These are phyloP conservation scores for Alviniconcha marisindica DNA, from an alignment of 1,140 invertebrate species.

Conservation along the genomic window DNA sequence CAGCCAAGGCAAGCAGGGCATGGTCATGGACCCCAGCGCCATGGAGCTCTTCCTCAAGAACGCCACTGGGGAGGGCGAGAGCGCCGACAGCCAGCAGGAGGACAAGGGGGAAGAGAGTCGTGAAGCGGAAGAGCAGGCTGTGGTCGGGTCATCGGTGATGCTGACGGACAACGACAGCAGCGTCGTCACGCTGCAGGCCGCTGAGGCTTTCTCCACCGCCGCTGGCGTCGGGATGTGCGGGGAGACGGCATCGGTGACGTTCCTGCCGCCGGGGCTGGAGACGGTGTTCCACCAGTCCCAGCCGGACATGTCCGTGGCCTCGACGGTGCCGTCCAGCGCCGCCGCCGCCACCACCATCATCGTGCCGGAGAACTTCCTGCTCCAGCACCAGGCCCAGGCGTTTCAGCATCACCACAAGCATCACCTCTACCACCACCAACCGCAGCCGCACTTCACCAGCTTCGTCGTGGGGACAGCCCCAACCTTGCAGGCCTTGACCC, in stretches of 20 bases:
- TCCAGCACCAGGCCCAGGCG: not conserved
- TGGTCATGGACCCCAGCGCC: not conserved
- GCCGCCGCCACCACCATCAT: conserved; percentile 30
- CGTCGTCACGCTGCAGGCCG: conserved; percentile 12
- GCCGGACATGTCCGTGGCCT: not conserved
- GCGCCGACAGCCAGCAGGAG: not conserved
- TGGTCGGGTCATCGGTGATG: not conserved
- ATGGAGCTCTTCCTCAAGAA: conserved; percentile 31
- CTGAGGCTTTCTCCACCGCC: not conserved
- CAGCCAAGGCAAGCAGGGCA: not conserved
- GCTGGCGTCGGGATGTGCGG: not conserved
- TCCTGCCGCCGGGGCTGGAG: conserved; percentile 31
- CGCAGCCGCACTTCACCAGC: conserved; percentile 26
- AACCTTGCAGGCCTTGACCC: conserved; percentile 30
- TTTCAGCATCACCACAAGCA: conserved; percentile 15
- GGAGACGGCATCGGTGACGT: not conserved
- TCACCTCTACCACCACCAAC: conserved; percentile 21
- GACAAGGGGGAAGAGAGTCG: not conserved
- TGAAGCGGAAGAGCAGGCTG: not conserved
- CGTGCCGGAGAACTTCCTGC: conserved; percentile 30
- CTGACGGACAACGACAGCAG: not conserved
- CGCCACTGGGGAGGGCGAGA: not conserved
- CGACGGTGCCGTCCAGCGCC: not conserved
- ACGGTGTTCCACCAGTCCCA: conserved; percentile 1
- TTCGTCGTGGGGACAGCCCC: conserved; percentile 25